These are phyloP conservation scores for Zaprionus africanus DNA, from an alignment of 1,140 invertebrate species.

Conservation along the genomic window DNA sequence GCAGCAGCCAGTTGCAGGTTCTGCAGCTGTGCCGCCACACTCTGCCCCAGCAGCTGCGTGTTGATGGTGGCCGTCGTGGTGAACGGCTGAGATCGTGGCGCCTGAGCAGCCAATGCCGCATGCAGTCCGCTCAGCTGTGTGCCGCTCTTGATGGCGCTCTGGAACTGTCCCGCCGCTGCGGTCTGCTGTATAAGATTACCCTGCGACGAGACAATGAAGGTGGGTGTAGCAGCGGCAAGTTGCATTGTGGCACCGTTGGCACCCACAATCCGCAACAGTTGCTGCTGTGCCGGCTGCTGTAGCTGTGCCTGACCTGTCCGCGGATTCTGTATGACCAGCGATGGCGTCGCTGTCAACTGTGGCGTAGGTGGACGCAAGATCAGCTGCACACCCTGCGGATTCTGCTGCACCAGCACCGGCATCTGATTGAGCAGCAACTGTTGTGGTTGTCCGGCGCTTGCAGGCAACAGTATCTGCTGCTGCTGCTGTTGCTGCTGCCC, in stretches of 20 bases:
- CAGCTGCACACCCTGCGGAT: slow-evolving; percentile 85
- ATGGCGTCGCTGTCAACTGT: slow-evolving; percentile 84
- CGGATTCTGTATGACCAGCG: slow-evolving; percentile 83
- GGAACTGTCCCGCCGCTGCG: slow-evolving; percentile 71
- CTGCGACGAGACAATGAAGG: slow-evolving; percentile 84
- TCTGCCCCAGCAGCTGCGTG: slow-evolving; percentile 78
- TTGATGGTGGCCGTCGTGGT: slow-evolving; percentile 80
- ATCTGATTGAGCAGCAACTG: slow-evolving; percentile 83
- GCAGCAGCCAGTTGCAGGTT: slow-evolving; percentile 79
- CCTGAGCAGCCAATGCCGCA: slow-evolving; percentile 75
- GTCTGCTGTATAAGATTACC: slow-evolving; percentile 84
- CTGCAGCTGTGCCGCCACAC: slow-evolving; percentile 78
- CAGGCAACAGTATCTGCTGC: slow-evolving; percentile 79
- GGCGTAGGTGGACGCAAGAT: slow-evolving; percentile 85
- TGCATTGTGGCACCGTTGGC: slow-evolving; percentile 85
- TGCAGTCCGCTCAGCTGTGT: slow-evolving; percentile 79
- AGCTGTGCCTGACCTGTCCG: slow-evolving; percentile 75
- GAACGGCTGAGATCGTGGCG: slow-evolving; percentile 83
- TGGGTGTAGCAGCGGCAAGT: slow-evolving; percentile 81
- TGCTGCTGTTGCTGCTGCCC: slow-evolving; percentile 52
- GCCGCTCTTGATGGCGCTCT: slow-evolving; percentile 65
- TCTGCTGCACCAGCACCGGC: slow-evolving; percentile 84
- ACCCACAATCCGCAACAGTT: slow-evolving; percentile 85
- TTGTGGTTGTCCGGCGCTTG: slow-evolving; percentile 69
- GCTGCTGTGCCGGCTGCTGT: slow-evolving; percentile 84